Evolutionary conservation across 2,797 vertebrate species (phyloP).

Genomic region (Gadopsis bispinosus): DNA sequence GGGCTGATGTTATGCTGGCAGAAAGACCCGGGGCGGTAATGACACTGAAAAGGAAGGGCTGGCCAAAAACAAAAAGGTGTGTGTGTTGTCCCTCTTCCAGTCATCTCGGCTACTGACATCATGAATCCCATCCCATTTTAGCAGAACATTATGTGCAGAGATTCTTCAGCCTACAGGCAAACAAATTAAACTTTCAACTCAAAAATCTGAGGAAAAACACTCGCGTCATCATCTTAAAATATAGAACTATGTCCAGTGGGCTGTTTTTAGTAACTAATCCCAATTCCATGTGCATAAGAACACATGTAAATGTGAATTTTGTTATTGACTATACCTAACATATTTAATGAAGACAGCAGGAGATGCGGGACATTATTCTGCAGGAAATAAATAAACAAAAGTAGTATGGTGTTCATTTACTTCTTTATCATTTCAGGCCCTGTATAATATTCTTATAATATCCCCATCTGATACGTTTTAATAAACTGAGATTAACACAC

Average conservation of each 20-base stretch:
- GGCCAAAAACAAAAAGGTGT: background rate
- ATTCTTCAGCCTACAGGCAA: constrained; percentile 7
- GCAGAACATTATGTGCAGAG: background rate
- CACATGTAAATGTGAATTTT: background rate
- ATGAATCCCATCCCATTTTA: background rate
- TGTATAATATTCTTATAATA: background rate
- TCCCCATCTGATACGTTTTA: background rate
- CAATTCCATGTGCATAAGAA: background rate
- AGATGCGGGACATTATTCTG: background rate
- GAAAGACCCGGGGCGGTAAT: background rate
- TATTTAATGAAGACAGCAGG: background rate
- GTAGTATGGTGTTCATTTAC: background rate
- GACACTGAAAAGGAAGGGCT: constrained; percentile 1
- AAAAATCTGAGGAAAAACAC: background rate
- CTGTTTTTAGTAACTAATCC: background rate
- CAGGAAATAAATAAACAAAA: background rate
- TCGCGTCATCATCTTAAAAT: background rate
- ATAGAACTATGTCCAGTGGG: background rate
- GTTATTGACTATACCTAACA: background rate
- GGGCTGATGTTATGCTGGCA: background rate
- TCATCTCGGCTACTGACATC: background rate
- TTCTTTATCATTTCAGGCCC: background rate
- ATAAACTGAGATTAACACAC: background rate
- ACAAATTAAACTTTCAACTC: background rate
- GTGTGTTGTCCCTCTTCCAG: background rate